phyloP scores from a whole-genome alignment of 2,797 vertebrate genomes.

The Rachycentron canadum region DNA sequence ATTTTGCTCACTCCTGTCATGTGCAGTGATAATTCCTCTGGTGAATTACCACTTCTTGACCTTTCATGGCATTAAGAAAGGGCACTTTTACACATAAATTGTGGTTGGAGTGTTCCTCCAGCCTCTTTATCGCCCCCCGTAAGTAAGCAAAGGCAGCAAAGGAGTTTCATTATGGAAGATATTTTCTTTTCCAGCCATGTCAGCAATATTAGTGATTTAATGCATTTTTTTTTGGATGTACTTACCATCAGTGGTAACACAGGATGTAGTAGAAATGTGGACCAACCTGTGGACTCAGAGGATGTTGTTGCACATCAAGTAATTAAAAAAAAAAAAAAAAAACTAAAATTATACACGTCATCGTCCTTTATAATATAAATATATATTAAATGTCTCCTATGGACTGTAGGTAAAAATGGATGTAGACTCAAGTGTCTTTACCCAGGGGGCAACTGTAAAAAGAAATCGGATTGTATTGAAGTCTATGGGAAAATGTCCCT shows the following conservation, averaged over 20 bases:
- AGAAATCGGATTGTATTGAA: too few relatives aligned
- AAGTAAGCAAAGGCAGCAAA: slow-evolving; percentile 39
- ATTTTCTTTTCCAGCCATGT: not conserved
- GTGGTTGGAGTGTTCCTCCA: slow-evolving; percentile 20
- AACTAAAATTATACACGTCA: too few relatives aligned
- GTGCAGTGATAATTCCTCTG: slow-evolving; percentile 57
- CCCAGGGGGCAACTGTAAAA: too few relatives aligned
- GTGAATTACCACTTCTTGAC: slow-evolving; percentile 72
- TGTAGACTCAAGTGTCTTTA: too few relatives aligned
- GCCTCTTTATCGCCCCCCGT: slow-evolving; percentile 49
- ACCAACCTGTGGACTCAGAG: too few relatives aligned
- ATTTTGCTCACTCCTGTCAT: slow-evolving; percentile 30
- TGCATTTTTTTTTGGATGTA: slow-evolving; percentile 3
- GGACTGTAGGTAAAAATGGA: too few relatives aligned
- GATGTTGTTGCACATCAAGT: too few relatives aligned
- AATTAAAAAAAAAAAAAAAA: too few relatives aligned
- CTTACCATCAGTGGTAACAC: not conserved
- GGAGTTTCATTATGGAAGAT: slow-evolving; percentile 10
- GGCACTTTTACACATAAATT: slow-evolving; percentile 69
- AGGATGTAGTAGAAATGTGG: too few relatives aligned
- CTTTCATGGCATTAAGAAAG: slow-evolving; percentile 75
- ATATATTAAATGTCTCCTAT: too few relatives aligned
- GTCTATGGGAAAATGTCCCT: too few relatives aligned
- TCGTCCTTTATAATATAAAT: too few relatives aligned
- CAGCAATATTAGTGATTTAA: slow-evolving; percentile 28